Conservation (phyloP, 2,797 vertebrate species). For the Argentina silus region DNA sequence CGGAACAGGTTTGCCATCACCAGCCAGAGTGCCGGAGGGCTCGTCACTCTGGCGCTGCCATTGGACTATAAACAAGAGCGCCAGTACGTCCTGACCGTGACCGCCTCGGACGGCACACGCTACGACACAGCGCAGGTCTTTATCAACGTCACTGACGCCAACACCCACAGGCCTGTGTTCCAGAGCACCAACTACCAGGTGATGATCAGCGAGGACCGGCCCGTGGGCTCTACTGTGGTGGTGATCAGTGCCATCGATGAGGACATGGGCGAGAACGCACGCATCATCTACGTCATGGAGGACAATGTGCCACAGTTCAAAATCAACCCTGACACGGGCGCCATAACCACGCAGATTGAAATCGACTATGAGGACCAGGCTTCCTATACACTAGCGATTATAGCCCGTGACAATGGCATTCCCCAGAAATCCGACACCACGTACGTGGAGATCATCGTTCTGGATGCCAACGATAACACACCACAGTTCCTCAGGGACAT, state of each 20-base stretch:
- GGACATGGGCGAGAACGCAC: conserved; percentile 86
- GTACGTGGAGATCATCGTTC: conserved; percentile 85
- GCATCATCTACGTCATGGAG: conserved; percentile 85
- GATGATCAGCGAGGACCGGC: conserved; percentile 83
- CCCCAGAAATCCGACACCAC: conserved; percentile 90
- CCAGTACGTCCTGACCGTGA: conserved; percentile 86
- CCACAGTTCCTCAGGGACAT: conserved; percentile 82
- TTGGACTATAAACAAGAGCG: conserved; percentile 90
- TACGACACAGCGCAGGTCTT: conserved; percentile 84
- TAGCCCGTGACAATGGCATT: conserved; percentile 85
- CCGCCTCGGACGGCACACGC: conserved; percentile 85
- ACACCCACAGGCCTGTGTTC: conserved; percentile 88
- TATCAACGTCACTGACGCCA: conserved; percentile 88
- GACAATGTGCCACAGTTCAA: conserved; percentile 88
- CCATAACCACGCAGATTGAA: conserved; percentile 83
- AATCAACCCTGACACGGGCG: conserved; percentile 83
- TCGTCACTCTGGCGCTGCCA: conserved; percentile 85
- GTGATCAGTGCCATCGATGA: conserved; percentile 86
- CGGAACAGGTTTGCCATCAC: conserved; percentile 88
- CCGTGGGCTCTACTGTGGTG: conserved; percentile 84
- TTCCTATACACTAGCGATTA: conserved; percentile 86
- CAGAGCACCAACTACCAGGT: conserved; percentile 89
- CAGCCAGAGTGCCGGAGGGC: conserved; percentile 86
- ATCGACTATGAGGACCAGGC: conserved; percentile 89
- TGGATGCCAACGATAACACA: conserved; percentile 86